Percentiles rank a stretch among this genome's conserved stretches.
These are phyloP conservation scores for Chionomys nivalis DNA, from an alignment of 2,113 vertebrate genomes.

Conservation along the genomic window DNA sequence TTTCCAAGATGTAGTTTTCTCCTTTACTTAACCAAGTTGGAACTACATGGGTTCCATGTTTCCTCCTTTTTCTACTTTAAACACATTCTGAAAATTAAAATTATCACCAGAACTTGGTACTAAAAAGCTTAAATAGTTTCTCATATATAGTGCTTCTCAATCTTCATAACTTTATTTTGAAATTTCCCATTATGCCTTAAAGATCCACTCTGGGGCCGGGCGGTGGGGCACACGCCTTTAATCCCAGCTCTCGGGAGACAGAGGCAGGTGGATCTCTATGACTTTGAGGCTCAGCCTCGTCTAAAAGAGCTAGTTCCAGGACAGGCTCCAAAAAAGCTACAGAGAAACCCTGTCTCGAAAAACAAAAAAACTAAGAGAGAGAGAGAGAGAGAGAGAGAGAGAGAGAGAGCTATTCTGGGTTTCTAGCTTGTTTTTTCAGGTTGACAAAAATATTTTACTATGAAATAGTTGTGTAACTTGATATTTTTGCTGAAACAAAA, in stretches of 20 bases:
- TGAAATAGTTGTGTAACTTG: not conserved
- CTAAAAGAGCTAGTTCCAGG: too few species aligned
- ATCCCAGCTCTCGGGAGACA: too few species aligned
- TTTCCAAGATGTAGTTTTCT: conserved; percentile 39
- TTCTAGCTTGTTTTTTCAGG: not conserved
- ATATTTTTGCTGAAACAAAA: not conserved
- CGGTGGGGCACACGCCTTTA: too few species aligned
- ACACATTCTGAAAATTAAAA: conserved; percentile 43
- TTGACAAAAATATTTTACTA: not conserved
- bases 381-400: too few species aligned
- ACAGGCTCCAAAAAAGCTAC: too few species aligned
- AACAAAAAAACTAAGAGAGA: too few species aligned
- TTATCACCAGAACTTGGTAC: not conserved
- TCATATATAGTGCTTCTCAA: not conserved
- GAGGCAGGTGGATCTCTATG: too few species aligned
- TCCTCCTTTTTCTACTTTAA: not conserved
- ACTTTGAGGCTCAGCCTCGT: too few species aligned
- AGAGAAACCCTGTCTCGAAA: too few species aligned
- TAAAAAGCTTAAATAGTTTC: conserved; percentile 16
- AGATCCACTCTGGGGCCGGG: not conserved
- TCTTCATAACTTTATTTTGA: not conserved
- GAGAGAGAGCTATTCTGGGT: too few species aligned
- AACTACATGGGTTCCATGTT: not conserved
- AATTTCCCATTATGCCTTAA: not conserved
- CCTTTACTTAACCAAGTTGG: conserved; percentile 22